A percentile compares a stretch with the other conserved stretches of the same genome.
Evolutionary conservation across 2,888 invertebrate species (phyloP).

Genomic region (Cataglyphis cursor): DNA sequence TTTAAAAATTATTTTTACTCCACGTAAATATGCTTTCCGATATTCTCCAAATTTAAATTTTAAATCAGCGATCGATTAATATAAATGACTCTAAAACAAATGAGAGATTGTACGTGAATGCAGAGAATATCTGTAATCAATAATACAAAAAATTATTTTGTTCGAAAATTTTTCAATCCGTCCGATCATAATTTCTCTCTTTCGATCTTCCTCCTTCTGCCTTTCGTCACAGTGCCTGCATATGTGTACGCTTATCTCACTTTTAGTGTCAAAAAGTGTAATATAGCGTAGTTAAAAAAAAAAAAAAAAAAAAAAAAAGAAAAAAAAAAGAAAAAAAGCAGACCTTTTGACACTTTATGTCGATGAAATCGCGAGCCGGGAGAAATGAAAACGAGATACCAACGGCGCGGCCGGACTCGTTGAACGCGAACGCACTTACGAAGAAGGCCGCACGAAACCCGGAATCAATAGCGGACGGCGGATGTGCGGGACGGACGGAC

Average conservation of each 20-base stretch:
- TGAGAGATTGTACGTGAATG: background rate
- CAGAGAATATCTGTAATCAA: constrained; percentile 3
- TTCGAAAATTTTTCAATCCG: background rate
- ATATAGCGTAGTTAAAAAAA: background rate
- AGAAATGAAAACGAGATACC: constrained; percentile 39
- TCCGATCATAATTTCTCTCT: background rate
- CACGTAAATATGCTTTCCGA: constrained; percentile 23
- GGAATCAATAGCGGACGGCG: constrained; percentile 85
- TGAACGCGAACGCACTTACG: constrained; percentile 74
- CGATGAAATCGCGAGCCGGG: constrained; percentile 19
- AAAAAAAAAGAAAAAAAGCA: background rate
- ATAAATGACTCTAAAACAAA: constrained; percentile 15
- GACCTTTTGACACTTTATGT: constrained; percentile 33
- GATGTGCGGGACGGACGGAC: constrained; percentile 78
- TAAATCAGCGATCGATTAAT: constrained; percentile 10
- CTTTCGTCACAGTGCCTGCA: background rate
- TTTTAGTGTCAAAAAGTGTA: background rate
- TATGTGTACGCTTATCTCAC: constrained; percentile 6
- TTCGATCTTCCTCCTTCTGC: background rate
- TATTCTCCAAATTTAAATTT: constrained; percentile 27
- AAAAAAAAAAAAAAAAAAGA: background rate
- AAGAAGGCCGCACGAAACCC: constrained; percentile 80
- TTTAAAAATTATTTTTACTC: background rate
- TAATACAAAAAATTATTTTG: background rate
- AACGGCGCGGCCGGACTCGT: constrained; percentile 73